Evolutionary conservation across 2,797 vertebrate genomes (phyloP).

Genomic region (Gymnothorax javanicus): DNA sequence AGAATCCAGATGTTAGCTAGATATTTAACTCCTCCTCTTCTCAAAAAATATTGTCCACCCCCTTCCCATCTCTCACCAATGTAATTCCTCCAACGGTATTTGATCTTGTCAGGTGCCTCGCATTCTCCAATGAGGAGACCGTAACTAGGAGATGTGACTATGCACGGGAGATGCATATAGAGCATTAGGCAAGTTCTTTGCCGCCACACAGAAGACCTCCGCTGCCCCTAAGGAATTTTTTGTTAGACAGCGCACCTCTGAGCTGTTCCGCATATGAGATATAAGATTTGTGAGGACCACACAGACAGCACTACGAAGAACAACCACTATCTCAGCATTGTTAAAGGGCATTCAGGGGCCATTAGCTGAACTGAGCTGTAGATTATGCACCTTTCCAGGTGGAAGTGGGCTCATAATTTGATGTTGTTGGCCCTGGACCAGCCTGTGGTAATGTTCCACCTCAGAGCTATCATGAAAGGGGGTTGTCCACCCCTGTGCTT

Average conservation of each 20-base stretch:
- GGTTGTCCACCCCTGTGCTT: not conserved
- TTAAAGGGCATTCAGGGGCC: not conserved
- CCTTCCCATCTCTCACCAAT: slow-evolving; percentile 61
- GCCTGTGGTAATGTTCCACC: not conserved
- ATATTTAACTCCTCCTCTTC: not conserved
- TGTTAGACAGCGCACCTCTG: not conserved
- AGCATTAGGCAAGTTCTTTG: not conserved
- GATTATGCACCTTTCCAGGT: not conserved
- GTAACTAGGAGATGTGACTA: slow-evolving; percentile 22
- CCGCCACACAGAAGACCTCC: not conserved
- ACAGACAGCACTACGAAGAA: not conserved
- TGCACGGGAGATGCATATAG: not conserved
- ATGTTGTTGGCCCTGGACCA: not conserved
- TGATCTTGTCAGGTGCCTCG: slow-evolving; percentile 54
- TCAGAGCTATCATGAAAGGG: not conserved
- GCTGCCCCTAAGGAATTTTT: not conserved
- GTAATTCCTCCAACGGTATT: slow-evolving; percentile 57
- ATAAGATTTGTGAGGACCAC: slow-evolving; percentile 8
- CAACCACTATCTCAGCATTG: not conserved
- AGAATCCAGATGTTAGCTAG: slow-evolving; percentile 30
- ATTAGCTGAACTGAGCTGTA: not conserved
- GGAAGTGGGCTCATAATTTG: not conserved
- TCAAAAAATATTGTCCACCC: not conserved
- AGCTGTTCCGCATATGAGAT: not conserved
- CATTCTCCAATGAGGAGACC: slow-evolving; percentile 20